Conservation (phyloP, 1,140 invertebrate genomes). For the Zaprionus inermis region DNA sequence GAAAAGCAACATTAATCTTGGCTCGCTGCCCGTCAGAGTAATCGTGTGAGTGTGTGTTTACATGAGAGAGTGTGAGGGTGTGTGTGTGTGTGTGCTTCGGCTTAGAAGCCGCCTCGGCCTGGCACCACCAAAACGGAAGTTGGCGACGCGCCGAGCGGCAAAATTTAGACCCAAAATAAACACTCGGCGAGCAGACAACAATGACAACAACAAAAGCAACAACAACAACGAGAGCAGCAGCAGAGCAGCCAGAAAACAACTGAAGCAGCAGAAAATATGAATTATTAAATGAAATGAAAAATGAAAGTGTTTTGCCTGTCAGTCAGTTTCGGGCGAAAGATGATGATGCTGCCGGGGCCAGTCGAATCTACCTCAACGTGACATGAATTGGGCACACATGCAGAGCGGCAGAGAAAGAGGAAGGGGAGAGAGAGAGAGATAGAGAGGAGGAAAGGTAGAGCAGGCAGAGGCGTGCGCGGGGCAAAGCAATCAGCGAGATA, state of each 20-base stretch:
- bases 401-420: conserved; percentile 10
- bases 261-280: conserved; percentile 62
- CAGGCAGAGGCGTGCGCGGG: background rate
- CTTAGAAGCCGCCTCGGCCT: conserved; percentile 48
- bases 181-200: conserved; percentile 54
- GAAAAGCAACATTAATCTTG: conserved; percentile 60
- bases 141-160: conserved; percentile 61
- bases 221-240: conserved; percentile 19
- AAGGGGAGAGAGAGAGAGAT: conserved; percentile 10
- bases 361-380: conserved; percentile 64
- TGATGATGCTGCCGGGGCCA: conserved; percentile 10
- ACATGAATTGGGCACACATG: conserved; percentile 67
- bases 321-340: conserved; percentile 8
- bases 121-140: conserved; percentile 67
- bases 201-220: conserved; percentile 32
- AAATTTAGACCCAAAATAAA: conserved; percentile 71
- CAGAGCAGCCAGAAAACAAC: conserved; percentile 36
- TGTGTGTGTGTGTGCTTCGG: conserved; percentile 41
- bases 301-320: conserved; percentile 71
- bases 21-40: conserved; percentile 1
- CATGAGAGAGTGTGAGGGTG: conserved; percentile 27
- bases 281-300: conserved; percentile 82
- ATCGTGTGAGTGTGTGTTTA: background rate
- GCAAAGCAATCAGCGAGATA: background rate
- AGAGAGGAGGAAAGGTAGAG: background rate